Evolutionary conservation across 2,113 vertebrate genomes (phyloP).

Genomic region (Mesoclemmys tuberculata): DNA sequence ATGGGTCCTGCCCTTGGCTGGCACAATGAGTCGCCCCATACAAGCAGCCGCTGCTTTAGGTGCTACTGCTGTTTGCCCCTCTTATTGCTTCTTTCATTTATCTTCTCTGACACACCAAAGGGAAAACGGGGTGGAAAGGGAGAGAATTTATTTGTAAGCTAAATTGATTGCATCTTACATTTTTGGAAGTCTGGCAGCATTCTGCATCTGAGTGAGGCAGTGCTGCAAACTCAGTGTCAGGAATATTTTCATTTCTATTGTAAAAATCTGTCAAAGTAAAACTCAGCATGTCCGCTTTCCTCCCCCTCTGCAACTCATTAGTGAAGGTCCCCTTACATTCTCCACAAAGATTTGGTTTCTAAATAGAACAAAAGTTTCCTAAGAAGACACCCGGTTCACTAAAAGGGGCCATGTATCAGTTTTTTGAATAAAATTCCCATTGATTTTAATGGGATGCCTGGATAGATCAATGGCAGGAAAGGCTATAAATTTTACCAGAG

Average conservation of each 20-base stretch:
- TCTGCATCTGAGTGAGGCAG: neutral
- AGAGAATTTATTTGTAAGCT: conserved; percentile 70
- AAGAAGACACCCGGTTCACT: conserved; percentile 48
- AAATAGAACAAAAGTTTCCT: conserved; percentile 66
- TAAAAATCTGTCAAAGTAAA: conserved; percentile 61
- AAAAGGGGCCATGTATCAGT: conserved; percentile 55
- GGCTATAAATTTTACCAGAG: conserved; percentile 6
- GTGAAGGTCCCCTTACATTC: conserved; percentile 20
- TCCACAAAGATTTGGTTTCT: conserved; percentile 29
- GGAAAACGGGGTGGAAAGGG: conserved; percentile 56
- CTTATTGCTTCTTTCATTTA: conserved; percentile 74
- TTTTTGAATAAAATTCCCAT: conserved; percentile 63
- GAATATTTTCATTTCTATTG: conserved; percentile 71
- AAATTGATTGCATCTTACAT: conserved; percentile 77
- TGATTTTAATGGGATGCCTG: conserved; percentile 47
- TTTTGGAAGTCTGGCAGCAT: conserved; percentile 75
- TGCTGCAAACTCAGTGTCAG: conserved; percentile 60
- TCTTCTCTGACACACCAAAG: conserved; percentile 76
- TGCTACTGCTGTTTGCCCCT: conserved; percentile 71
- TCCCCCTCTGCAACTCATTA: neutral
- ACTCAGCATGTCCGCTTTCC: conserved; percentile 11
- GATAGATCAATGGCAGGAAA: conserved; percentile 5
- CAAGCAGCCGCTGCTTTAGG: conserved; percentile 63
- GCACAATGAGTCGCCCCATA: conserved; percentile 49
- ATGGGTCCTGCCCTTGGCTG: conserved; percentile 65